Percentiles rank a stretch among this genome's conserved stretches.
phyloP scores from a whole-genome alignment of 2,113 vertebrate genomes.

The Corythaixoides concolor region DNA sequence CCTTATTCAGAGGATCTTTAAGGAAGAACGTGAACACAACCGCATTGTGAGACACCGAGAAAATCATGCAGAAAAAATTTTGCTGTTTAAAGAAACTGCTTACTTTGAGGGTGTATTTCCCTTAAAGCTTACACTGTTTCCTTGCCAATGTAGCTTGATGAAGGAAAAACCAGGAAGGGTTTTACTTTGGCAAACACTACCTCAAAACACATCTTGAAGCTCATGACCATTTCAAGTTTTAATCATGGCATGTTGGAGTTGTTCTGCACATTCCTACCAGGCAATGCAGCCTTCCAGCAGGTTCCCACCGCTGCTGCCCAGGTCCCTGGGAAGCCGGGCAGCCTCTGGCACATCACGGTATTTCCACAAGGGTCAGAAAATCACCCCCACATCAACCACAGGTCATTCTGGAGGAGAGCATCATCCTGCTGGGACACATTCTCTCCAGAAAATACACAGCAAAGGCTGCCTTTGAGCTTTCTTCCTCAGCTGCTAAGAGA shows the following conservation, averaged over 20 bases:
- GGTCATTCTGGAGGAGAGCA: neutral
- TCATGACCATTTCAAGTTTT: neutral
- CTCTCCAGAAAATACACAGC: neutral
- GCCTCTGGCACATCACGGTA: neutral
- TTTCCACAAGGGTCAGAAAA: neutral
- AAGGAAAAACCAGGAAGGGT: neutral
- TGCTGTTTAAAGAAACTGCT: neutral
- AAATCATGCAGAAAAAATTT: neutral
- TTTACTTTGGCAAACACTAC: neutral
- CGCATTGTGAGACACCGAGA: fast-evolving
- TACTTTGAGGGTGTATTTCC: neutral
- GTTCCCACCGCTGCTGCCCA: neutral
- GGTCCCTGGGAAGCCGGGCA: neutral
- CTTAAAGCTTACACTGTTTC: neutral
- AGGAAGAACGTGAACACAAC: neutral
- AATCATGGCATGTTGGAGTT: fast-evolving
- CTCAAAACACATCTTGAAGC: neutral
- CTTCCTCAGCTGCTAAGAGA: neutral
- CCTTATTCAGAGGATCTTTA: fast-evolving
- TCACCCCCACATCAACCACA: neutral
- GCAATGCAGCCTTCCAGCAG: neutral
- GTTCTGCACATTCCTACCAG: neutral
- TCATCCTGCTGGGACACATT: neutral
- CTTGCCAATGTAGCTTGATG: neutral
- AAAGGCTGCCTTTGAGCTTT: neutral